These are phyloP conservation scores for Octopus sinensis DNA, from an alignment of 1,140 invertebrate species.

Conservation along the genomic window DNA sequence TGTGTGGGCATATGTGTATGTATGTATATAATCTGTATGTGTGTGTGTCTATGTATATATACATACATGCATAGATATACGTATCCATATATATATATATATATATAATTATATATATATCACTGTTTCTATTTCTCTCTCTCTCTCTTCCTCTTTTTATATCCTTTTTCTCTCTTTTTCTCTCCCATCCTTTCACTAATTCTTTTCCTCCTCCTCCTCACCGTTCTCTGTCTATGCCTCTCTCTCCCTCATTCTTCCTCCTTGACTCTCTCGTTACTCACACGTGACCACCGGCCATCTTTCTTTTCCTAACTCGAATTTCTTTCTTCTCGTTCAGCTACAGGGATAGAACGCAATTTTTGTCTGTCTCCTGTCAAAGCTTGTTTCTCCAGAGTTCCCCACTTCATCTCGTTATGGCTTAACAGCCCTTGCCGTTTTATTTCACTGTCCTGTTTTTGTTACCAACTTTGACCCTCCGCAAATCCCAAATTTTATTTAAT, in stretches of 20 bases:
- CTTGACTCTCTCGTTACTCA: no score
- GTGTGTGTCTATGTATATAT: not conserved
- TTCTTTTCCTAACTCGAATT: no score
- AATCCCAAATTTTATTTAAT: no score
- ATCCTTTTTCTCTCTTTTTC: not conserved
- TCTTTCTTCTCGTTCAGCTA: no score
- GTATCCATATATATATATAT: not conserved
- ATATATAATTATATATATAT: not conserved
- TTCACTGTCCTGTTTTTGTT: no score
- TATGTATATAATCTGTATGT: not conserved
- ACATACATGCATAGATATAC: not conserved
- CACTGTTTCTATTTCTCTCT: not conserved
- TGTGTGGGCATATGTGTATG: not conserved
- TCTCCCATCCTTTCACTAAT: not conserved
- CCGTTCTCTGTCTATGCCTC: not conserved
- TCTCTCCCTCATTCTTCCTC: not conserved
- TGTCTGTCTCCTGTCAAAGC: no score
- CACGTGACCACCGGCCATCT: no score
- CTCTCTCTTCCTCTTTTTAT: not conserved
- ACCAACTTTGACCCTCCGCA: no score
- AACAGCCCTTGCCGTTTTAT: no score
- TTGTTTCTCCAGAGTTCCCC: no score
- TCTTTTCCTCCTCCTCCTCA: not conserved
- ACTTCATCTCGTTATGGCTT: no score
- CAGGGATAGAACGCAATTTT: no score